A percentile compares a stretch with the other conserved stretches of the same genome.
phyloP scores from a whole-genome alignment of 2,797 vertebrate species.

The Pipistrellus pygmaeus region DNA sequence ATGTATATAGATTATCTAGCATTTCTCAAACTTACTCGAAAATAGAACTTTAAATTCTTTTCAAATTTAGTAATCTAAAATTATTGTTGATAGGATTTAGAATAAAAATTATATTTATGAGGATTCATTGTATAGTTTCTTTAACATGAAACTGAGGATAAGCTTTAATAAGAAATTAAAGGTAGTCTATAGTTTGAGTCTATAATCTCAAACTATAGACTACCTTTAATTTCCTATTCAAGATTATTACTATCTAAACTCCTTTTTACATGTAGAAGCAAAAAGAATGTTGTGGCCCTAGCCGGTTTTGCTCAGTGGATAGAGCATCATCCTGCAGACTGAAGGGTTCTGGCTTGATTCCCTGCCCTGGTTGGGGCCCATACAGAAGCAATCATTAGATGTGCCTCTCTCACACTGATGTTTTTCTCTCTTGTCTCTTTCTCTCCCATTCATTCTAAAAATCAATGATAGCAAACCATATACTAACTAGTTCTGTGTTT shows the following conservation, averaged over 20 bases:
- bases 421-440: too few relatives aligned
- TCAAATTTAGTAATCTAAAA: not conserved
- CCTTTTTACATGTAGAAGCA: slow-evolving; percentile 15
- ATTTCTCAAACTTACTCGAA: slow-evolving; percentile 48
- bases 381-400: too few relatives aligned
- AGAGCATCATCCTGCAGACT: too few relatives aligned
- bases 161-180: not conserved
- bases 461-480: not conserved
- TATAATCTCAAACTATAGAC: too few relatives aligned
- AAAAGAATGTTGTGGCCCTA: not conserved
- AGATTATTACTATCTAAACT: slow-evolving; percentile 5
- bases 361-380: too few relatives aligned
- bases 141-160: not conserved
- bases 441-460: too few relatives aligned
- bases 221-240: too few relatives aligned
- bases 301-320: too few relatives aligned
- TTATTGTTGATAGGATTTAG: not conserved
- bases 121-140: slow-evolving; percentile 13
- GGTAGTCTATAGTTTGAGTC: slow-evolving; percentile 35
- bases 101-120: slow-evolving; percentile 27
- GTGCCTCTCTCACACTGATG: too few relatives aligned
- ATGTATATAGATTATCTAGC: not conserved
- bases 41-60: not conserved
- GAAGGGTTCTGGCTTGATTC: too few relatives aligned
- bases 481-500: not conserved